Conservation (phyloP, 2,888 invertebrate genomes). For the Leuctra nigra region DNA sequence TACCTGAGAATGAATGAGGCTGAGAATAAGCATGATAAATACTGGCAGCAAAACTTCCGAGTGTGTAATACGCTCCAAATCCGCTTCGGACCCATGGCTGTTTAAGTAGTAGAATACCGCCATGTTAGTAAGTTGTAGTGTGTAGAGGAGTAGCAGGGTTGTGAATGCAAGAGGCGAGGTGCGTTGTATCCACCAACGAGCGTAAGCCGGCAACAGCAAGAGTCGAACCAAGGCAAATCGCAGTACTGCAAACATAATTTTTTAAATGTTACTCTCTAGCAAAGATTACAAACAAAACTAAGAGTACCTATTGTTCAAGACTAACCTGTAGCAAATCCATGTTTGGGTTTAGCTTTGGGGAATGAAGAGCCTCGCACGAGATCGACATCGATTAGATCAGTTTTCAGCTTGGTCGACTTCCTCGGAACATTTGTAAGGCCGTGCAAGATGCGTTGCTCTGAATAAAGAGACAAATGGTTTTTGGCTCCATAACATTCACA, state of each 20-base stretch:
- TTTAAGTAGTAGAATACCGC: conserved; percentile 42
- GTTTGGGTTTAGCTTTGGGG: conserved; percentile 91
- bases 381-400: conserved; percentile 93
- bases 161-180: conserved; percentile 70
- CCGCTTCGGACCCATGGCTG: conserved; percentile 21
- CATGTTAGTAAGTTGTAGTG: conserved; percentile 62
- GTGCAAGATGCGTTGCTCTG: conserved; percentile 84
- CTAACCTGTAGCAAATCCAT: conserved; percentile 58
- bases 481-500: too few species aligned
- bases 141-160: conserved; percentile 69
- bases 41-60: conserved; percentile 67
- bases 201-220: conserved; percentile 75
- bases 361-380: conserved; percentile 91
- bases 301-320: too few species aligned
- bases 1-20: conserved; percentile 59
- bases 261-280: too few species aligned
- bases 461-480: too few species aligned
- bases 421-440: conserved; percentile 75
- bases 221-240: conserved; percentile 75
- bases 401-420: conserved; percentile 73
- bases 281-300: too few species aligned
- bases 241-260: conserved; percentile 63
- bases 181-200: conserved; percentile 87
- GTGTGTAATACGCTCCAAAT: conserved; percentile 38
- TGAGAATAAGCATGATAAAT: conserved; percentile 64